These are phyloP conservation scores for Eucera pruinosa DNA, from an alignment of 2,888 invertebrate species.

Conservation along the genomic window DNA sequence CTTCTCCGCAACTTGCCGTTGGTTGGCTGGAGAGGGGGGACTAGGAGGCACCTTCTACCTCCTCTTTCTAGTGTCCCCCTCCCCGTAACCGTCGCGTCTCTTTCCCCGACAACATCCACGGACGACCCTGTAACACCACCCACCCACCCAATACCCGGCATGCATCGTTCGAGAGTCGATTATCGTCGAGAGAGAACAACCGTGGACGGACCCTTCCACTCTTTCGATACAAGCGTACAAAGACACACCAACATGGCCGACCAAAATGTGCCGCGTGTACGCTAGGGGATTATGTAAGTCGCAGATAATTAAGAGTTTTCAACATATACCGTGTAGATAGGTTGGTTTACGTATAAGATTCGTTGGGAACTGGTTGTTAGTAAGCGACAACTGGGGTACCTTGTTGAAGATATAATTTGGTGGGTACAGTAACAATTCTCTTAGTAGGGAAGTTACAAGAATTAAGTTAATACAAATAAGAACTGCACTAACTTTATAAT, in stretches of 20 bases:
- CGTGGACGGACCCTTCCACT: slow-evolving; percentile 52
- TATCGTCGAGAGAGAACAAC: slow-evolving; percentile 60
- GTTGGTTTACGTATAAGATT: too few species aligned
- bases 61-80: slow-evolving; percentile 3
- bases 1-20: background rate
- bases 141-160: slow-evolving; percentile 38
- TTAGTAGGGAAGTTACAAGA: too few species aligned
- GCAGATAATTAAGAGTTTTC: slow-evolving; percentile 27
- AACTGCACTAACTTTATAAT: too few species aligned
- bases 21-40: slow-evolving; percentile 32
- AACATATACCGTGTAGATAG: too few species aligned
- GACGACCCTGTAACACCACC: slow-evolving; percentile 58
- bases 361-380: too few species aligned
- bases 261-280: slow-evolving; percentile 23
- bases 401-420: too few species aligned
- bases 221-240: slow-evolving; percentile 21
- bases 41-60: slow-evolving; percentile 46
- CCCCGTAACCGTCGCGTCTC: background rate
- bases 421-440: too few species aligned
- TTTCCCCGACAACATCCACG: slow-evolving; percentile 47
- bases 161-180: slow-evolving; percentile 67
- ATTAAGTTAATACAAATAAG: too few species aligned
- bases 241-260: slow-evolving; percentile 58
- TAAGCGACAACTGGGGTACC: too few species aligned
- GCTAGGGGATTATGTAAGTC: slow-evolving; percentile 50